Evolutionary conservation across 1,140 invertebrate genomes (phyloP).

Genomic region (Conopomorpha cramerella): DNA sequence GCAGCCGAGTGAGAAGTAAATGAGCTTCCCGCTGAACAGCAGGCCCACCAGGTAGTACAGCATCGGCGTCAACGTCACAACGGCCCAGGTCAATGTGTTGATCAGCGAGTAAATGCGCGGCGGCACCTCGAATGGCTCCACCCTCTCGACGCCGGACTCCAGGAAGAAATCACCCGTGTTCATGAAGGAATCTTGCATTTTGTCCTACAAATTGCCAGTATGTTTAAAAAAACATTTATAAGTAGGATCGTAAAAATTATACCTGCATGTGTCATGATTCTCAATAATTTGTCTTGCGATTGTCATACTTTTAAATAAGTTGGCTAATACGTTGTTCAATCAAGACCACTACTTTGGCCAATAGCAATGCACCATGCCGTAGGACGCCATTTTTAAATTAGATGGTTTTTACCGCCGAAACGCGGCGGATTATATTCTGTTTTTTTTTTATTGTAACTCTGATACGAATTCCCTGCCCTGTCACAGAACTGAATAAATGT

Average conservation of each 20-base stretch:
- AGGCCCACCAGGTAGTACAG: conserved; percentile 65
- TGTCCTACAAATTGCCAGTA: conserved; percentile 72
- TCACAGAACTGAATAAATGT: too few species aligned
- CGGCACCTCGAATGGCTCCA: conserved; percentile 54
- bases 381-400: too few species aligned
- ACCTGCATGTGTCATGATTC: too few species aligned
- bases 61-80: conserved; percentile 67
- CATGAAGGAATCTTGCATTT: conserved; percentile 72
- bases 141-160: conserved; percentile 60
- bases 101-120: conserved; percentile 65
- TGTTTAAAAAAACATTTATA: background rate
- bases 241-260: background rate
- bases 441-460: too few species aligned
- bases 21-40: conserved; percentile 67
- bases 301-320: too few species aligned
- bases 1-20: conserved; percentile 65
- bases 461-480: too few species aligned
- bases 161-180: conserved; percentile 77
- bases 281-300: too few species aligned
- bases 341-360: too few species aligned
- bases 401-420: too few species aligned
- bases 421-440: too few species aligned
- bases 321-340: too few species aligned
- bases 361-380: too few species aligned
- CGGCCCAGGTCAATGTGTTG: conserved; percentile 68